A percentile compares a stretch with the other conserved stretches of the same genome.
phyloP scores from a whole-genome alignment of 2,888 invertebrate species.

The Pollenia griseotomentosa region DNA sequence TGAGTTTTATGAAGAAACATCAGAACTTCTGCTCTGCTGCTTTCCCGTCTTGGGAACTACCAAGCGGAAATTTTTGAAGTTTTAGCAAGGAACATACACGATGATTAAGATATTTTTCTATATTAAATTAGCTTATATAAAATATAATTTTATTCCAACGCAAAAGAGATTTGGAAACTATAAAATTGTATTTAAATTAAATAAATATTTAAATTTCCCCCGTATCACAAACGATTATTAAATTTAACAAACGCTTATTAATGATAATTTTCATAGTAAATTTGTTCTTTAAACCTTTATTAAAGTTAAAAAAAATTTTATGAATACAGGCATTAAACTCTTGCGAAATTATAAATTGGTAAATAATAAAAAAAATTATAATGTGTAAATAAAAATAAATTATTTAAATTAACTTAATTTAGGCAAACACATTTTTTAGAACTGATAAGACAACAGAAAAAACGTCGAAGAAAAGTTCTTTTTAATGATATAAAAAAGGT shows the following conservation, averaged over 20 bases:
- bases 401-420: slow-evolving; percentile 2
- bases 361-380: not conserved
- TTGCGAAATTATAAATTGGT: slow-evolving; percentile 13
- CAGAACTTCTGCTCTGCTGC: too few species aligned
- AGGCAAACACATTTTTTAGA: slow-evolving; percentile 2
- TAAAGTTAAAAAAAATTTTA: too few species aligned
- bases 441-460: slow-evolving; percentile 10
- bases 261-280: too few species aligned
- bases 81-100: too few species aligned
- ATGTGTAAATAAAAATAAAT: slow-evolving; percentile 9
- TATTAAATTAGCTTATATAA: not conserved
- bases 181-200: slow-evolving; percentile 1
- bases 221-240: too few species aligned
- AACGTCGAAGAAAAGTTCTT: not conserved
- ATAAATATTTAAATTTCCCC: not conserved
- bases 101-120: too few species aligned
- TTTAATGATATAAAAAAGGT: slow-evolving; percentile 8
- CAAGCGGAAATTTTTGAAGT: too few species aligned
- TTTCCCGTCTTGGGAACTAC: too few species aligned
- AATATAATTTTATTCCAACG: not conserved
- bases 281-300: too few species aligned
- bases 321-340: slow-evolving; percentile 20
- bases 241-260: too few species aligned
- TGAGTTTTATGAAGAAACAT: too few species aligned
- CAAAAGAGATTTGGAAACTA: not conserved